Conservation (phyloP, 2,888 invertebrate species). For the Thymelicus sylvestris region DNA sequence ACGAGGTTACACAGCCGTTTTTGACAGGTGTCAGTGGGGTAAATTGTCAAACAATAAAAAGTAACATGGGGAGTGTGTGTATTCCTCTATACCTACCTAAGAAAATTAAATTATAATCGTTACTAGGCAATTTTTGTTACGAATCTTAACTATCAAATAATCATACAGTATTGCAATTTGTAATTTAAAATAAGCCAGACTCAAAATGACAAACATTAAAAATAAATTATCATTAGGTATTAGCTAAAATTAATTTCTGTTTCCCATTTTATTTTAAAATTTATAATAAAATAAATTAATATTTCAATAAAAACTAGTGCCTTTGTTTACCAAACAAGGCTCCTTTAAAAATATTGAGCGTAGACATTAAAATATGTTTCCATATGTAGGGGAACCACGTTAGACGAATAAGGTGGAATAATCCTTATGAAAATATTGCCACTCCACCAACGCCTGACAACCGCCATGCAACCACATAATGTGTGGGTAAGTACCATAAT, state of each 20-base stretch:
- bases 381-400: background rate
- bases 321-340: too few species aligned
- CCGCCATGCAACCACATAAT: background rate
- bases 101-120: background rate
- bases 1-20: background rate
- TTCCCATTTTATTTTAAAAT: too few species aligned
- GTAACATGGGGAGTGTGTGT: background rate
- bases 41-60: background rate
- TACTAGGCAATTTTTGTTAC: background rate
- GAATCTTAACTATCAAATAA: too few species aligned
- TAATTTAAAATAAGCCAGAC: too few species aligned
- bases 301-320: too few species aligned
- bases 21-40: constrained; percentile 1
- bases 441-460: background rate
- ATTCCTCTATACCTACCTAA: background rate
- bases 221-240: too few species aligned
- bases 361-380: background rate
- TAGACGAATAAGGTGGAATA: background rate
- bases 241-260: too few species aligned
- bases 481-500: constrained; percentile 46
- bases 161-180: too few species aligned
- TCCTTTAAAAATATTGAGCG: too few species aligned
- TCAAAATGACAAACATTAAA: too few species aligned
- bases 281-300: too few species aligned
- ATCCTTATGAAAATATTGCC: background rate